Base-by-base conservation (phyloP, 2,888 invertebrate genomes). In the Venusia cambrica region DNA sequence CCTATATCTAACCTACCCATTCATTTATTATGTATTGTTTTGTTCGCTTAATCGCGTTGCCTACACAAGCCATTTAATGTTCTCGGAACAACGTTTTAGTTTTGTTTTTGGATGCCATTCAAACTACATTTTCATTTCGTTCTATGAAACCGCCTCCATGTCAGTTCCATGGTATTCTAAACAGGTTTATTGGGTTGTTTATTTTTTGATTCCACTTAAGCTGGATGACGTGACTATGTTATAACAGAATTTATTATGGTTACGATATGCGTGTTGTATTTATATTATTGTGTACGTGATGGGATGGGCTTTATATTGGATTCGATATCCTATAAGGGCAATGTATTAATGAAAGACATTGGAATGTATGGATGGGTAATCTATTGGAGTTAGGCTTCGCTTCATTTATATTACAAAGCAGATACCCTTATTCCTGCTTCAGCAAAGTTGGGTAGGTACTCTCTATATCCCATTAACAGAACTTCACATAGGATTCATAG, bases 11-110 rank as follows among this genome's bases (percentile, higher is more conserved):
- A n/a, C n/a, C n/a, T n/a, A 26, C 36, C 38, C 50, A 41, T 45
- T n/a, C n/a, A 46, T 26, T 38, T 11, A 30, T 19, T 20, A 24
- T 36, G 42, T 48, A 37, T 38, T 41, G 34, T 35, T 26, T n/a
- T n/a, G n/a, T n/a, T n/a, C n/a, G n/a, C 25, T 36, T 42, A 33
- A 16, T 24, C 15, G 11, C 7, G 18, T 45, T 48, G 28, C 26
- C 15, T 46, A 39, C n/a, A n/a, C 38, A 36, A 43, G 30, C 22
- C 27, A 7, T 48, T n/a, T 45, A 43, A 48, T 51, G 38, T 56
- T 57, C 57, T 45, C 33, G 19, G 48, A 55, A 56, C 49, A 33
- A 34, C 42, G 51, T 47, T 53, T 51, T 44, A 33, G 32, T 44
- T 38, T 31, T 7, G 26, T 36, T 43, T 43, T 31, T 38, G 34